Conservation (phyloP, 2,888 invertebrate genomes). For the Agrochola macilenta region DNA sequence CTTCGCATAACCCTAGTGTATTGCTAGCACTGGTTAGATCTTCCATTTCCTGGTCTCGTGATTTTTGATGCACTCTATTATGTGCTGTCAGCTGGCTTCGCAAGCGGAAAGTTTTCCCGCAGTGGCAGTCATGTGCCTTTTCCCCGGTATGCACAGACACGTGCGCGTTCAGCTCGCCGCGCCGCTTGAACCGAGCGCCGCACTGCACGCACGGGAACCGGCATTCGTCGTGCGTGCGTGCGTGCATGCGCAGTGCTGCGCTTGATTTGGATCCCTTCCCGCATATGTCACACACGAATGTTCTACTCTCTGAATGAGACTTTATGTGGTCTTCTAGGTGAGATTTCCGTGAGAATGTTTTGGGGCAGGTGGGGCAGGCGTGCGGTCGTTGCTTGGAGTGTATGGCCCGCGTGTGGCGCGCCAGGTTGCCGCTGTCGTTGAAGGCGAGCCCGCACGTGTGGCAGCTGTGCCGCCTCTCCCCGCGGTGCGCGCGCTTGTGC, state of each 20-base stretch:
- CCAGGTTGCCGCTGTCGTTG: slow-evolving; percentile 86
- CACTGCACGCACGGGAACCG: slow-evolving; percentile 87
- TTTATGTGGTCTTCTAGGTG: slow-evolving; percentile 88
- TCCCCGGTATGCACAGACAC: slow-evolving; percentile 90
- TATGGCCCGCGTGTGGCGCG: slow-evolving; percentile 87
- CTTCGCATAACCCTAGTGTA: neutral
- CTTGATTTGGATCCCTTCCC: slow-evolving; percentile 88
- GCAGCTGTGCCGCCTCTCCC: slow-evolving; percentile 85
- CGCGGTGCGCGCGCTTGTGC: slow-evolving; percentile 86
- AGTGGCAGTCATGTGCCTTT: slow-evolving; percentile 88
- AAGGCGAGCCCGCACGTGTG: slow-evolving; percentile 89
- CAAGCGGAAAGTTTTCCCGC: slow-evolving; percentile 88
- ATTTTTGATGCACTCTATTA: slow-evolving; percentile 66
- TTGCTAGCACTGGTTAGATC: neutral
- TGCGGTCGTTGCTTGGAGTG: slow-evolving; percentile 87
- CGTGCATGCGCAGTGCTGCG: slow-evolving; percentile 89
- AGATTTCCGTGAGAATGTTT: slow-evolving; percentile 85
- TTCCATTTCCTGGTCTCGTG: neutral
- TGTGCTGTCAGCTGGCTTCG: slow-evolving; percentile 77
- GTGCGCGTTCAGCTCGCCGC: slow-evolving; percentile 89
- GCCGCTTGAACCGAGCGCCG: slow-evolving; percentile 89
- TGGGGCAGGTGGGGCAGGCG: slow-evolving; percentile 85
- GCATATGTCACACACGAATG: slow-evolving; percentile 89
- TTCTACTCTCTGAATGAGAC: slow-evolving; percentile 84
- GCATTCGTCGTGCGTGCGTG: slow-evolving; percentile 79